phyloP scores from a whole-genome alignment of 2,888 invertebrate genomes.

The Agrochola lota region DNA sequence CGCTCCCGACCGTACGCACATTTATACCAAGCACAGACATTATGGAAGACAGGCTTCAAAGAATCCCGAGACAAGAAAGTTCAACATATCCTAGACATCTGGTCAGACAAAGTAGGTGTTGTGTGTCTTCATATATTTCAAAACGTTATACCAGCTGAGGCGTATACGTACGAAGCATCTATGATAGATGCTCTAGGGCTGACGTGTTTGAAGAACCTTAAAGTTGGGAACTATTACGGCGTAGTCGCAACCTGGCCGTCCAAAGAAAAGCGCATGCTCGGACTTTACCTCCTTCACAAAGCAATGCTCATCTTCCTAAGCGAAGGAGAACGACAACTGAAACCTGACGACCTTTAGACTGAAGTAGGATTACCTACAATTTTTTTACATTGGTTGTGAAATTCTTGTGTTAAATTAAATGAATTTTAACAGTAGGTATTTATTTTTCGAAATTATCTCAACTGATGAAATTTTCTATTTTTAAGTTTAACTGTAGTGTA shows the following conservation, averaged over 20 bases:
- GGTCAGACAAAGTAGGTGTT: constrained; percentile 95
- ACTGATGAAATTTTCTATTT: constrained; percentile 58
- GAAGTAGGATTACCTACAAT: constrained; percentile 61
- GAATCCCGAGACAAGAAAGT: constrained; percentile 91
- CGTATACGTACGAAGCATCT: constrained; percentile 97
- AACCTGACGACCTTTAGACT: constrained; percentile 93
- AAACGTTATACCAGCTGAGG: constrained; percentile 97
- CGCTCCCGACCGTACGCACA: constrained; percentile 97
- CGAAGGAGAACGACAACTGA: constrained; percentile 97
- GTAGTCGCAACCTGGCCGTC: constrained; percentile 93
- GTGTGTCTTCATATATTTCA: constrained; percentile 97
- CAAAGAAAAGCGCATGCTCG: constrained; percentile 93
- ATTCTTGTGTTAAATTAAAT: constrained; percentile 66
- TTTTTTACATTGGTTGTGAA: constrained; percentile 68
- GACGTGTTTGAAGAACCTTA: constrained; percentile 94
- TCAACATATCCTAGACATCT: constrained; percentile 95
- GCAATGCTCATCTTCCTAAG: constrained; percentile 95
- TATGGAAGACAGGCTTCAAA: constrained; percentile 90
- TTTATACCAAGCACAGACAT: constrained; percentile 95
- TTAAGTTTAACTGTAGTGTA: constrained; percentile 46
- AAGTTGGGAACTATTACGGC: constrained; percentile 96
- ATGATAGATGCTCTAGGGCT: constrained; percentile 97
- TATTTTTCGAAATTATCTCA: constrained; percentile 50
- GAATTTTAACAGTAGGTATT: constrained; percentile 46
- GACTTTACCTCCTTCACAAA: constrained; percentile 94